These are phyloP conservation scores for Drosophila colorata DNA, from an alignment of 2,888 invertebrate species.

Conservation along the genomic window DNA sequence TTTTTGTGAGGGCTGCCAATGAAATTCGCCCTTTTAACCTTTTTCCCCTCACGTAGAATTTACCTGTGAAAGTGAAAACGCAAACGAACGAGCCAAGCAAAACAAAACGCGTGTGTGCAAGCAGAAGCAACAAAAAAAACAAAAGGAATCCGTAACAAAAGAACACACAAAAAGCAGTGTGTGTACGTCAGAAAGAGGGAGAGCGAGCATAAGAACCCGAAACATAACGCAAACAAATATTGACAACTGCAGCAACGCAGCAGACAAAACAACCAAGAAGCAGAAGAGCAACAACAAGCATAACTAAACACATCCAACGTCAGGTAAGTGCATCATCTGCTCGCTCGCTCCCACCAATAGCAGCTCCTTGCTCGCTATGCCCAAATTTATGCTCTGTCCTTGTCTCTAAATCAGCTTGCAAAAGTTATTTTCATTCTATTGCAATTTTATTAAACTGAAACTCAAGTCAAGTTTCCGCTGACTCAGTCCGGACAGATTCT, in stretches of 20 bases:
- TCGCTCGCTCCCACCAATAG: slow-evolving; percentile 7
- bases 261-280: slow-evolving; percentile 34
- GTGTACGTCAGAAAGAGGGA: background rate
- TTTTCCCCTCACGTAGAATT: slow-evolving; percentile 56
- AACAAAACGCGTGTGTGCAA: slow-evolving; percentile 75
- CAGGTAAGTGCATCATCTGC: slow-evolving; percentile 60
- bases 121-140: slow-evolving; percentile 20
- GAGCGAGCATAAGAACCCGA: slow-evolving; percentile 46
- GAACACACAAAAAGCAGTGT: slow-evolving; percentile 22
- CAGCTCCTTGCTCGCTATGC: background rate
- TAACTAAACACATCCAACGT: slow-evolving; percentile 37
- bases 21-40: slow-evolving; percentile 38
- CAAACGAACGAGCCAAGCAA: slow-evolving; percentile 76
- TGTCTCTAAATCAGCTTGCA: slow-evolving; percentile 45
- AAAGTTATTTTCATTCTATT: background rate
- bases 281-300: slow-evolving; percentile 38
- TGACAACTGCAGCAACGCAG: slow-evolving; percentile 54
- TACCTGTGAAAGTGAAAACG: slow-evolving; percentile 81
- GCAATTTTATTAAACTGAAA: slow-evolving; percentile 1
- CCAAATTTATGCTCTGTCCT: slow-evolving; percentile 13
- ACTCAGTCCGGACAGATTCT: slow-evolving; percentile 32
- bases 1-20: slow-evolving; percentile 26
- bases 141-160: slow-evolving; percentile 16
- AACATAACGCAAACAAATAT: slow-evolving; percentile 53
- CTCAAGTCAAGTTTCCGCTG: slow-evolving; percentile 20